Evolutionary conservation across 2,113 vertebrate genomes (phyloP), one percentile per base, ranked within the genome.

Genomic region (Lota lota): DNA sequence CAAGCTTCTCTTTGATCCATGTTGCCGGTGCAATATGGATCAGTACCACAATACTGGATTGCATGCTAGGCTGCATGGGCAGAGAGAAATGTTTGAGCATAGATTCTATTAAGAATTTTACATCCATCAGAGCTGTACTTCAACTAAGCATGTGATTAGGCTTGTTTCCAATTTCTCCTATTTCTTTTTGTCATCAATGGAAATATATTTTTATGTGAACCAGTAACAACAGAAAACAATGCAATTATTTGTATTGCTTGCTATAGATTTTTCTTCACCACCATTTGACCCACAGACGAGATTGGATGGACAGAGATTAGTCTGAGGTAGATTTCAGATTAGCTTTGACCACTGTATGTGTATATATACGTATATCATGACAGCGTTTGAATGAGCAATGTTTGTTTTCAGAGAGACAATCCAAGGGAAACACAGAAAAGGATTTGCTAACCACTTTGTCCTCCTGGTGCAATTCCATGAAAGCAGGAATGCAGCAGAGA

Each of bases 391-490:
- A 85, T 69, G 70, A 79, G 68, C 63, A 69, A 80, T 81, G 79
- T 36, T 77, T 68, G 36, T 74, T 64, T 64, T 78, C 70, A 75
- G 69, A 79, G 69, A 79, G 73, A 73, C 68, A 70, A 66, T 71
- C 70, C 66, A 22, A 76, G 73, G 22, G 21, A 81, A 79, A 82
- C 53, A 2, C 70, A 87, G 76, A 89, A 90, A 88, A 88, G 58
- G 57, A 73, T 81, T 89, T 87, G 89, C 92, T 92, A 88, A 94
- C 93, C 92, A 92, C 91, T 92, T 93, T 93, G 87, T 93, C 92
- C 88, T 93, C 92, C 93, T 94, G 90, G 89, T 90, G 90, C 87
- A 89, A 88, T 91, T 91, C 88, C 90, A 85, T 81, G 84, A 87
- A 79, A 82, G 86, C 82, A 85, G 81, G 86, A 90, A 90, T 85